Percentiles rank a stretch among this genome's conserved stretches.
These are phyloP conservation scores for Halcyon malimbica DNA, from an alignment of 2,113 vertebrate species.

Conservation along the genomic window DNA sequence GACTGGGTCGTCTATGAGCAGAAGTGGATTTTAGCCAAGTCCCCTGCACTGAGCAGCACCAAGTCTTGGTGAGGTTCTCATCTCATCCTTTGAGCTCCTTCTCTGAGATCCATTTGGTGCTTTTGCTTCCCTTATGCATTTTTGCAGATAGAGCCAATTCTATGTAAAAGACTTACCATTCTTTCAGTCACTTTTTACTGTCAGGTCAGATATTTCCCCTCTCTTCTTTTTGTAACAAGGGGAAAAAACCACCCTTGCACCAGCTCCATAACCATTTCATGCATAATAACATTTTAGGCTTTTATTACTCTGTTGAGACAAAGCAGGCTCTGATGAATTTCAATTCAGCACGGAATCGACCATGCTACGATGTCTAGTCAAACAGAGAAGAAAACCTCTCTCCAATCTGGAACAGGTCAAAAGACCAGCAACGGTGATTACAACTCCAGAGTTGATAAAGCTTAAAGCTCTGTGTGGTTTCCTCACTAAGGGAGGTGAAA, in stretches of 20 bases:
- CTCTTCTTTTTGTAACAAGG: neutral
- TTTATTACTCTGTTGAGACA: conserved; percentile 73
- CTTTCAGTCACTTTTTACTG: neutral
- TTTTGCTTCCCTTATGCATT: neutral
- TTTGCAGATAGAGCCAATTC: neutral
- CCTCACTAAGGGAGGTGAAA: conserved; percentile 42
- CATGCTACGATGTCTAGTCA: conserved; percentile 30
- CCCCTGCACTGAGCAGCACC: neutral
- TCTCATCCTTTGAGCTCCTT: neutral
- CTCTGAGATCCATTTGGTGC: neutral
- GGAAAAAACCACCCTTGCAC: neutral
- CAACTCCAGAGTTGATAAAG: conserved; percentile 59
- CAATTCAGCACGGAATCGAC: conserved; percentile 57
- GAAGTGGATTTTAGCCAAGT: neutral
- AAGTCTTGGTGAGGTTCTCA: neutral
- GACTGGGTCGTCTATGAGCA: neutral
- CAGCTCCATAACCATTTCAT: conserved; percentile 74
- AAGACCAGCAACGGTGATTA: conserved; percentile 55
- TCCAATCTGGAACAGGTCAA: conserved; percentile 42
- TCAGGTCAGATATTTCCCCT: conserved; percentile 14
- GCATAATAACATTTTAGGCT: conserved; percentile 74
- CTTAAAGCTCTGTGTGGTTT: conserved; percentile 61
- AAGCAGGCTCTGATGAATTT: conserved; percentile 75
- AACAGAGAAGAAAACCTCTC: conserved; percentile 52
- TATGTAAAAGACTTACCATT: neutral